Evolutionary conservation across 2,888 invertebrate species (phyloP).

Genomic region (Hydroisotoma schaefferi): DNA sequence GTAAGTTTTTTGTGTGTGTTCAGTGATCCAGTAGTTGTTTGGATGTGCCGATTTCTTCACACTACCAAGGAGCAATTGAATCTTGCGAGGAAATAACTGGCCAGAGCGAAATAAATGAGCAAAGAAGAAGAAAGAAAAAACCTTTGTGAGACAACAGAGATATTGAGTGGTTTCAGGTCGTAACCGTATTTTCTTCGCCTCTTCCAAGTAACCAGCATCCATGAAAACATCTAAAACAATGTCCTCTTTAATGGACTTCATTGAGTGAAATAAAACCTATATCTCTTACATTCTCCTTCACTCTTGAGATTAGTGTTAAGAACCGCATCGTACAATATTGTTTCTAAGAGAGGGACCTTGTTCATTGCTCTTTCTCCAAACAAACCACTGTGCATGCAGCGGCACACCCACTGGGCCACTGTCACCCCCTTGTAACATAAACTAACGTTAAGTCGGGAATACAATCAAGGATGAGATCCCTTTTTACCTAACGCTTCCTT

Average conservation of each 20-base stretch:
- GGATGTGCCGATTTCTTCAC: conserved; percentile 16
- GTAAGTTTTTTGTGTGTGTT: conserved; percentile 5
- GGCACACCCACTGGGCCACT: background rate
- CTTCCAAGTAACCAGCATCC: conserved; percentile 7
- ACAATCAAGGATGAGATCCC: no score
- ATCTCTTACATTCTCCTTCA: conserved; percentile 8
- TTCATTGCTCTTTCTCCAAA: background rate
- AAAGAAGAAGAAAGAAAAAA: no score
- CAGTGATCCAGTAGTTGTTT: conserved; percentile 1
- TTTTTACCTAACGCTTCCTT: no score
- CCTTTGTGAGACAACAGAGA: conserved; percentile 18
- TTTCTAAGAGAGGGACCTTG: background rate
- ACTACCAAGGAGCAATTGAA: conserved; percentile 15
- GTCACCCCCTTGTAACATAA: no score
- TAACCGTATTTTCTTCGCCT: conserved; percentile 16
- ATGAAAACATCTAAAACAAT: conserved; percentile 16
- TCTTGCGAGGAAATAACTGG: conserved; percentile 14
- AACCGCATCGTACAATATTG: conserved; percentile 15
- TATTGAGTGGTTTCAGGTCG: conserved; percentile 19
- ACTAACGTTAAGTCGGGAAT: no score
- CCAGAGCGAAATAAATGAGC: conserved; percentile 19
- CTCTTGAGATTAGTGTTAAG: conserved; percentile 16
- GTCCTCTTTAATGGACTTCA: conserved; percentile 20
- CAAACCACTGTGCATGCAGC: background rate
- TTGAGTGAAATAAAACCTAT: conserved; percentile 18